Conservation (phyloP, 2,113 vertebrate genomes). For the Paralichthys olivaceus region DNA sequence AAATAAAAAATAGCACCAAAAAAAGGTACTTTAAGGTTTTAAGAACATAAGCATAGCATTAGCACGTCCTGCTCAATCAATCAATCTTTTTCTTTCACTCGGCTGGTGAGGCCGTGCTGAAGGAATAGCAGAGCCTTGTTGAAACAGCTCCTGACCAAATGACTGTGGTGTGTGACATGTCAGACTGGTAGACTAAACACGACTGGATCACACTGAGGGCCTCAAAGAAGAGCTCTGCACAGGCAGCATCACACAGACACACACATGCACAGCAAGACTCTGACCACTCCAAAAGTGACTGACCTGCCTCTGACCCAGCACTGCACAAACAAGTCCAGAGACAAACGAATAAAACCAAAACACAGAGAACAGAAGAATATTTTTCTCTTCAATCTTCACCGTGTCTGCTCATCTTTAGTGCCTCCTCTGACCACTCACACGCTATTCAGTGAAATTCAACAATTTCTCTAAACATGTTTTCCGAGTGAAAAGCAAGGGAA, state of each 20-base stretch:
- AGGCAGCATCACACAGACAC: constrained; percentile 18
- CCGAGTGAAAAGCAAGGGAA: background rate
- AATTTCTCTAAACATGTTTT: background rate
- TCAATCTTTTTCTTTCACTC: constrained; percentile 29
- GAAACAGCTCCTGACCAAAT: constrained; percentile 74
- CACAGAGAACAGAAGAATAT: background rate
- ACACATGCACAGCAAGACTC: constrained; percentile 26
- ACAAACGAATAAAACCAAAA: constrained; percentile 27
- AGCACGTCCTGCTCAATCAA: constrained; percentile 20
- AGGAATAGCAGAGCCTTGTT: constrained; percentile 67
- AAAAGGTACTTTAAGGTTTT: too few relatives aligned
- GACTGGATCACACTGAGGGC: constrained; percentile 68
- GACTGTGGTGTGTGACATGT: constrained; percentile 69
- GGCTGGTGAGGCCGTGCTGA: constrained; percentile 18
- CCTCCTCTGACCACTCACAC: background rate
- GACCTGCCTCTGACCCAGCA: constrained; percentile 58
- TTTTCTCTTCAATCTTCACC: constrained; percentile 1
- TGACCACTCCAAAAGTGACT: constrained; percentile 22
- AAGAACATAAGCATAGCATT: too few relatives aligned
- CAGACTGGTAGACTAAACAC: constrained; percentile 72
- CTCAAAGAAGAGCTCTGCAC: constrained; percentile 60
- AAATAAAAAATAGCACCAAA: too few relatives aligned
- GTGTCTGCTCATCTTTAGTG: background rate
- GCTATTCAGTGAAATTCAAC: background rate
- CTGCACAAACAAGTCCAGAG: constrained; percentile 31